Evolutionary conservation across 2,797 vertebrate species (phyloP), one percentile per base, ranked within the genome.

Genomic region (Synaphobranchus kaupii): DNA sequence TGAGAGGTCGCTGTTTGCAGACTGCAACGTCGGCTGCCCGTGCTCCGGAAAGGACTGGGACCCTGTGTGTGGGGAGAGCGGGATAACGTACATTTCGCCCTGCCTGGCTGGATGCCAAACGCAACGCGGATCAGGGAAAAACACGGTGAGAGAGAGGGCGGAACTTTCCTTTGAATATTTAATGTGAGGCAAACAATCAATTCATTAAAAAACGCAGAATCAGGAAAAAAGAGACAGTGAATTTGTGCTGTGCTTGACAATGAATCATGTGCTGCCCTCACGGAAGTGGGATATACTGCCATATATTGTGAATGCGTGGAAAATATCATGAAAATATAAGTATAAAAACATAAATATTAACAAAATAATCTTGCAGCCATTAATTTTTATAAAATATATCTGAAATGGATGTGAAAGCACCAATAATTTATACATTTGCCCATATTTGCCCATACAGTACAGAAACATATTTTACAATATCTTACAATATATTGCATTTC

Each of bases 51-150:
- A 90, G 0, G 94, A 96, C 66, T 99, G 98, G 98, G 97, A 98
- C 85, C 98, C 98, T 0, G 95, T 99, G 87, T 99, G 98, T 7
- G 98, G 98, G 5, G 96, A 96, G 68, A 95, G 98, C 0, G 97
- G 97, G 48, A 93, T 99, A 81, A 98, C 97, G 9, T 99, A 99
- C 0, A 52, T 95, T 66, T 98, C 98, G 0, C 96, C 98, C 0
- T 99, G 98, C 90, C 95, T 98, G 2, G 98, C 98, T 0, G 98
- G 98, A 66, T 99, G 98, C 92, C 95, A 88, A 54, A 93, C 90
- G 0, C 96, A 95, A 85, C 92, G 90, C 0, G 95, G 96, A 88
- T 96, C 90, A 0, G 97, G 97, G 68, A 96, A 93, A 86, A 94
- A 93, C 88, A 96, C 93, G 0, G 98, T 99, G 91, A 97, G 97